Base-by-base conservation (phyloP, 2,113 vertebrate species). In the Crotalus horridus region DNA sequence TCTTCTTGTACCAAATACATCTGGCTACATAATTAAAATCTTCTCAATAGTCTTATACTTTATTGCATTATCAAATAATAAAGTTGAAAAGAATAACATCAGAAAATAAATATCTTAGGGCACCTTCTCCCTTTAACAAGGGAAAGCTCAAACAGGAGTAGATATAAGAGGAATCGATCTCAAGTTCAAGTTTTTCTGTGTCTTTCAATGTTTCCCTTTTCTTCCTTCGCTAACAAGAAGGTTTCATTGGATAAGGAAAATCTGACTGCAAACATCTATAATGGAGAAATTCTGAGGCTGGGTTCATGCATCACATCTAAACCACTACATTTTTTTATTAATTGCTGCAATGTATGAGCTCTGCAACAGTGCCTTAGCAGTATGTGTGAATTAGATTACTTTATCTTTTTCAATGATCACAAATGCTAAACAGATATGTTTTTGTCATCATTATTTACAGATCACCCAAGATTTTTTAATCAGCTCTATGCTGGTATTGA, bases 391-490 rank as follows among this genome's bases (percentile, higher is more conserved):
- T 74, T 0, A 2, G n/a, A 74, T 2, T 74, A 74, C 15, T 20
- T 74, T 74, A 74, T 74, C 13, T 74, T 93, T 93, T 92, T 91
- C 90, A 91, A 13, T 23, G 90, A 12, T 7, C 48, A n/a, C 12
- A 43, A 51, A 61, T 87, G 0, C 39, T 93, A 64, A 94, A 85
- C 61, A 3, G 91, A 39, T 23, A 69, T 46, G 93, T 93, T 96
- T 94, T 15, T 55, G 96, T 93, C 93, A 92, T 92, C 48, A 15
- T 81, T 81, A 55, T 96, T 97, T 97, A 94, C 95, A 99, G 98
- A 96, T 94, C 98, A 99, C 64, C 98, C 98, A 33, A 97, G 97
- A 93, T 99, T 99, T 97, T 99, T 98, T 96, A 98, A 98, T 97
- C 98, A 99, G 90, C 96, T 99, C 59, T 98, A 98, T 89, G 98